Evolutionary conservation across 2,797 vertebrate species (phyloP).

Genomic region (Holocentrus rufus): DNA sequence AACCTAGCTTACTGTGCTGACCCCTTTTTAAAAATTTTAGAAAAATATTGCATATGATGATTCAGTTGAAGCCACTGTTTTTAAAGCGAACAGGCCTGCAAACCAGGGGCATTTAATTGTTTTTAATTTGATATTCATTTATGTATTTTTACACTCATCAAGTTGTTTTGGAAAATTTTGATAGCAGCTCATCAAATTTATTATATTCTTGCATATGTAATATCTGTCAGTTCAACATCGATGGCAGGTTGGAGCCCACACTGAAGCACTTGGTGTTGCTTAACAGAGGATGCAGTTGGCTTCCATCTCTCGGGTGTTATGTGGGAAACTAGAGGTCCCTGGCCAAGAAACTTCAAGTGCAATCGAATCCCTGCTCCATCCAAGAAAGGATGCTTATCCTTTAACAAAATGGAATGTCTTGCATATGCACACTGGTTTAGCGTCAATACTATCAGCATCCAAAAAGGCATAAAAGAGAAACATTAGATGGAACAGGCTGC

Average conservation of each 20-base stretch:
- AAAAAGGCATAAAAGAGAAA: slow-evolving; percentile 79
- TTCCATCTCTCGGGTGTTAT: slow-evolving; percentile 61
- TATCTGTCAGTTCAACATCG: slow-evolving; percentile 20
- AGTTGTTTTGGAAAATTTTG: no score
- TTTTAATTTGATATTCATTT: no score
- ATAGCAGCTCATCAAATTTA: no score
- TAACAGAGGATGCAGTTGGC: slow-evolving; percentile 36
- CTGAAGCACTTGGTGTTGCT: slow-evolving; percentile 31
- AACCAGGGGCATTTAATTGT: no score
- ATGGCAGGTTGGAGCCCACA: slow-evolving; percentile 14
- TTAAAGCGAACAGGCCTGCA: no score
- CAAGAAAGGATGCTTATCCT: slow-evolving; percentile 63
- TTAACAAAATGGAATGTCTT: slow-evolving; percentile 75
- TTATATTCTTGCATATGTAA: neutral
- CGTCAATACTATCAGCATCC: slow-evolving; percentile 77
- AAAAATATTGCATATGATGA: no score
- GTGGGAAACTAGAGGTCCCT: slow-evolving; percentile 62
- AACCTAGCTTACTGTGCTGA: no score
- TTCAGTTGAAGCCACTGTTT: no score
- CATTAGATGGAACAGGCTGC: slow-evolving; percentile 72
- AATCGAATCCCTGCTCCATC: slow-evolving; percentile 70
- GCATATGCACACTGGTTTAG: slow-evolving; percentile 69
- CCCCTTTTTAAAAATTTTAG: no score
- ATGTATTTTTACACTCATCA: no score
- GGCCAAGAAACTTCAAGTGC: slow-evolving; percentile 63